Evolutionary conservation across 2,888 invertebrate species (phyloP).

Genomic region (Drosophila eohydei): DNA sequence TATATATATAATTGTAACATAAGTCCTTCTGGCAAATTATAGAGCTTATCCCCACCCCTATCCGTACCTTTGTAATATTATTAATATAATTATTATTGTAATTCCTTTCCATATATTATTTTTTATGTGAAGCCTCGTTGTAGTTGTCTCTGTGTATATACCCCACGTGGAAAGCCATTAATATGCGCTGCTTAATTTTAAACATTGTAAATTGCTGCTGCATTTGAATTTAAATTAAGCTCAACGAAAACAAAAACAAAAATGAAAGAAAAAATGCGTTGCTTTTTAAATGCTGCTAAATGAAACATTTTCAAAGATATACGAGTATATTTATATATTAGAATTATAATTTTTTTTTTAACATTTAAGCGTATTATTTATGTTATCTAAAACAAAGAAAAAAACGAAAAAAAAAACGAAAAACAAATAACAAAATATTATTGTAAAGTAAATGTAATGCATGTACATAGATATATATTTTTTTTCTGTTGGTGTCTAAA

Average conservation of each 20-base stretch:
- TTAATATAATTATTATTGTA: constrained; percentile 5
- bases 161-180: constrained; percentile 30
- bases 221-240: constrained; percentile 25
- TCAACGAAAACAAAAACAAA: background rate
- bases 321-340: constrained; percentile 37
- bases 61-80: constrained; percentile 27
- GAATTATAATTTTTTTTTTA: constrained; percentile 30
- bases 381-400: constrained; percentile 22
- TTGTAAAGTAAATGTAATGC: constrained; percentile 68
- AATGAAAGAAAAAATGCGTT: constrained; percentile 27
- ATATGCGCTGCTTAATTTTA: constrained; percentile 39
- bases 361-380: constrained; percentile 61
- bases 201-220: constrained; percentile 39
- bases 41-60: background rate
- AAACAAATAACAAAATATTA: constrained; percentile 25
- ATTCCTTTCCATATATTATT: constrained; percentile 3
- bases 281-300: constrained; percentile 44
- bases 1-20: constrained; percentile 26
- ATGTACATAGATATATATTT: constrained; percentile 66
- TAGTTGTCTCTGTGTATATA: constrained; percentile 44
- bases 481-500: constrained; percentile 54
- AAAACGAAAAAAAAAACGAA: background rate
- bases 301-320: constrained; percentile 58
- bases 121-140: constrained; percentile 41
- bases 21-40: constrained; percentile 21